Evolutionary conservation across 1,140 invertebrate genomes (phyloP).

Genomic region (Wasmannia auropunctata): DNA sequence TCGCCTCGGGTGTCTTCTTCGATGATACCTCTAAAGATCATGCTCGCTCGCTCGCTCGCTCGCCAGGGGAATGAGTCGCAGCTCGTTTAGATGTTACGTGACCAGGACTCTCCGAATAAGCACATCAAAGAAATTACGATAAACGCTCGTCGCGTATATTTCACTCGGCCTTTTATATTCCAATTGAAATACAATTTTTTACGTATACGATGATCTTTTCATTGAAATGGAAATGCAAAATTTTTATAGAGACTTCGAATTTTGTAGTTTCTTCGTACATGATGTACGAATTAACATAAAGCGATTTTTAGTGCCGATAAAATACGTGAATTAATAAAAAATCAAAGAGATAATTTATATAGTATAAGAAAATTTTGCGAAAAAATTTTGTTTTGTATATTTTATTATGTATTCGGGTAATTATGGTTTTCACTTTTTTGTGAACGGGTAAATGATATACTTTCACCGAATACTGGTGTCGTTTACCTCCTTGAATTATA

Average conservation of each 20-base stretch:
- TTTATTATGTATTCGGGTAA: not conserved
- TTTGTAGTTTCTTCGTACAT: not conserved
- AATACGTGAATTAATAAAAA: not conserved
- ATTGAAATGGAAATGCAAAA: not conserved
- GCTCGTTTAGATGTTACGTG: slow-evolving; percentile 49
- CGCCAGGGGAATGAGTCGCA: slow-evolving; percentile 15
- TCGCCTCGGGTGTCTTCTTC: slow-evolving; percentile 48
- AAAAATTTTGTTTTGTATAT: not conserved
- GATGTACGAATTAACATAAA: too few species aligned
- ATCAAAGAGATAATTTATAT: too few species aligned
- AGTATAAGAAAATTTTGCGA: too few species aligned
- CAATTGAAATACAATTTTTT: not conserved
- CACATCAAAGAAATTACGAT: slow-evolving; percentile 24
- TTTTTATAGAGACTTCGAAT: not conserved
- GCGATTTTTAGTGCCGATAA: too few species aligned
- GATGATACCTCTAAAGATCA: slow-evolving; percentile 43
- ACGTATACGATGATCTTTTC: not conserved
- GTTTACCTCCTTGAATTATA: slow-evolving; percentile 18
- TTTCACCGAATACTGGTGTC: not conserved
- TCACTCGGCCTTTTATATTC: not conserved
- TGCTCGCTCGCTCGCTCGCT: not conserved
- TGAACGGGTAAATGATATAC: slow-evolving; percentile 15
- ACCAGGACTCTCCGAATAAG: slow-evolving; percentile 1
- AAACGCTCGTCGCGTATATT: not conserved
- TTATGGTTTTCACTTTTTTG: not conserved